Percentiles rank a stretch among this genome's conserved stretches.
These are phyloP conservation scores for Rhopalosiphum nymphaeae DNA, from an alignment of 2,888 invertebrate genomes.

Conservation along the genomic window DNA sequence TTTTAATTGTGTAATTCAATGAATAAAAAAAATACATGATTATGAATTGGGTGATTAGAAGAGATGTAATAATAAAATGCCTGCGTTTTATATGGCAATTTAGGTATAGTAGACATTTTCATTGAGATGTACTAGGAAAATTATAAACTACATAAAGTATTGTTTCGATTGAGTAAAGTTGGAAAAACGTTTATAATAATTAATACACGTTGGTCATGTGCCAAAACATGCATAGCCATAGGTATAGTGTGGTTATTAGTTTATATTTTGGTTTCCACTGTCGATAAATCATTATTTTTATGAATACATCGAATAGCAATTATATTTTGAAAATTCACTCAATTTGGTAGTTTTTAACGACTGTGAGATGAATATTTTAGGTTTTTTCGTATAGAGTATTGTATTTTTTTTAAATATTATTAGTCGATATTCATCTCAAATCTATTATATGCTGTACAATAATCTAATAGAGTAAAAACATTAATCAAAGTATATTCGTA, in stretches of 20 bases:
- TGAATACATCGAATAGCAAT: background rate
- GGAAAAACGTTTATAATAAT: background rate
- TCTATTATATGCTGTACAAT: background rate
- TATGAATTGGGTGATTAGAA: background rate
- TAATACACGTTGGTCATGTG: background rate
- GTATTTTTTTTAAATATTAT: background rate
- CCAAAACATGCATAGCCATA: background rate
- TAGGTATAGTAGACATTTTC: background rate
- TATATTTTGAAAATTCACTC: background rate
- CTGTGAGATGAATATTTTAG: background rate
- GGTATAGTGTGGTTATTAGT: background rate
- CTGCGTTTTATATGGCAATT: background rate
- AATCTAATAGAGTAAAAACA: background rate
- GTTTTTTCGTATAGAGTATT: background rate
- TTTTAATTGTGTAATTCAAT: conserved; percentile 9
- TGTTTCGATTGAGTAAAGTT: background rate
- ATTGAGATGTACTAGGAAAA: background rate
- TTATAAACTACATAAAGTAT: background rate
- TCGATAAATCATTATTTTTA: background rate
- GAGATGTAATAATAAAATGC: background rate
- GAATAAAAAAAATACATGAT: background rate
- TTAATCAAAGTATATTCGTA: background rate
- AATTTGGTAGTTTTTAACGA: background rate
- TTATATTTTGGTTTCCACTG: background rate
- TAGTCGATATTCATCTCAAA: background rate